Evolutionary conservation across 2,797 vertebrate genomes (phyloP).

Genomic region (Malurus splendens): DNA sequence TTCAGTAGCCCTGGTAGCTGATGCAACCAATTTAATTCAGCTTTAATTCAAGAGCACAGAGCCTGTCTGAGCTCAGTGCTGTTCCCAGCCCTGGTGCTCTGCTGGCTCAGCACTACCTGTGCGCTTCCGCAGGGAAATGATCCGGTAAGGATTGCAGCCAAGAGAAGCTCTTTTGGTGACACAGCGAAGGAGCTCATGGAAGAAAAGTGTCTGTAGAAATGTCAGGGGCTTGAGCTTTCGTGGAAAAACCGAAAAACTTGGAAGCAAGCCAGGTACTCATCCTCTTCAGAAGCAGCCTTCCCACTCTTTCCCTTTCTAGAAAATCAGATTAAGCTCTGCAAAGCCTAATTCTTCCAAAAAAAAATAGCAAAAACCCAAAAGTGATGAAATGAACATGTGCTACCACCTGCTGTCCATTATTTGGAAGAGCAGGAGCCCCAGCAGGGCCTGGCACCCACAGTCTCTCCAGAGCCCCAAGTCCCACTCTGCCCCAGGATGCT

Average conservation of each 20-base stretch:
- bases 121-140: background rate
- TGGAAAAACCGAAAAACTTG: background rate
- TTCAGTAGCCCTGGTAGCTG: background rate
- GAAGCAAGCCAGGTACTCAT: background rate
- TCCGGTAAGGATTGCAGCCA: background rate
- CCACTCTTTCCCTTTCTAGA: no score
- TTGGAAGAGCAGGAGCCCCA: constrained; percentile 11
- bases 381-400: constrained; percentile 16
- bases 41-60: background rate
- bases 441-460: background rate
- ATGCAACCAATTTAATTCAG: background rate
- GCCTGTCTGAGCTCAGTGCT: background rate
- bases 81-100: background rate
- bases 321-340: background rate
- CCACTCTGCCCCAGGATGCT: accelerated
- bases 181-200: accelerated
- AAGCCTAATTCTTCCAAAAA: background rate
- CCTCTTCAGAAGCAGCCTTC: background rate
- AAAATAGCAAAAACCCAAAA: background rate
- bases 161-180: background rate
- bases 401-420: constrained; percentile 44
- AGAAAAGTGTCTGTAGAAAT: background rate
- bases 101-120: constrained; percentile 14
- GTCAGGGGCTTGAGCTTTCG: background rate
- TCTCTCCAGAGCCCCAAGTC: background rate